Evolutionary conservation across 2,113 vertebrate species (phyloP).

Genomic region (Capreolus pygargus): DNA sequence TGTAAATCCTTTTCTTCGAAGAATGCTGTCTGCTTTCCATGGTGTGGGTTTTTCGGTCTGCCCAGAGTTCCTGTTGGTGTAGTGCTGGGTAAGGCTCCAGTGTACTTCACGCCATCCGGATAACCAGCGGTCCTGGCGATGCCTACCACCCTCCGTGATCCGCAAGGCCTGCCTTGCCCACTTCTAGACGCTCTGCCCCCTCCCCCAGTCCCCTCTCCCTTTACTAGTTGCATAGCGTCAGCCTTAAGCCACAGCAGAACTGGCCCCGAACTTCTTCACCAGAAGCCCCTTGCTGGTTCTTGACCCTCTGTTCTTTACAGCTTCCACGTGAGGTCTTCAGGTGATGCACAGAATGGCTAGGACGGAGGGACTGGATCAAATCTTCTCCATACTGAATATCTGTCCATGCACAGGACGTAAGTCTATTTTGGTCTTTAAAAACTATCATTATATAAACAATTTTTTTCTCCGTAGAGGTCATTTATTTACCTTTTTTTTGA

Average conservation of each 20-base stretch:
- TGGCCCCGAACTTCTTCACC: not conserved
- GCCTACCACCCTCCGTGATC: not conserved
- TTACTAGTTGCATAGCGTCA: not conserved
- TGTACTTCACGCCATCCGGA: no score
- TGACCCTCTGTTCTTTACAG: not conserved
- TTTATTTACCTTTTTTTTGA: not conserved
- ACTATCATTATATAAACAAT: not conserved
- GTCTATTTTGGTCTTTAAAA: not conserved
- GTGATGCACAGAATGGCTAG: not conserved
- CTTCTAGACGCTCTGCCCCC: not conserved
- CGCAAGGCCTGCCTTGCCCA: not conserved
- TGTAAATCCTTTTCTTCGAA: not conserved
- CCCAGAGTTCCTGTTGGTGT: not conserved
- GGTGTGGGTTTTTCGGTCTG: not conserved
- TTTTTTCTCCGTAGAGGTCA: not conserved
- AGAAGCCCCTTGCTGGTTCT: not conserved
- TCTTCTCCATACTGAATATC: not conserved
- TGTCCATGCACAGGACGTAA: not conserved
- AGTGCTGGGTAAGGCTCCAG: not conserved
- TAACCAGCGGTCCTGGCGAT: rapidly evolving
- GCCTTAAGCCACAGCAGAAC: not conserved
- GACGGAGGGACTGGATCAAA: not conserved
- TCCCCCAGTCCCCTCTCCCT: not conserved
- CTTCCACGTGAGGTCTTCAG: not conserved
- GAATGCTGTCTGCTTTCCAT: rapidly evolving